Percentiles rank a stretch among this genome's conserved stretches.
Evolutionary conservation across 2,797 vertebrate genomes (phyloP).

Genomic region (Microchirus variegatus): DNA sequence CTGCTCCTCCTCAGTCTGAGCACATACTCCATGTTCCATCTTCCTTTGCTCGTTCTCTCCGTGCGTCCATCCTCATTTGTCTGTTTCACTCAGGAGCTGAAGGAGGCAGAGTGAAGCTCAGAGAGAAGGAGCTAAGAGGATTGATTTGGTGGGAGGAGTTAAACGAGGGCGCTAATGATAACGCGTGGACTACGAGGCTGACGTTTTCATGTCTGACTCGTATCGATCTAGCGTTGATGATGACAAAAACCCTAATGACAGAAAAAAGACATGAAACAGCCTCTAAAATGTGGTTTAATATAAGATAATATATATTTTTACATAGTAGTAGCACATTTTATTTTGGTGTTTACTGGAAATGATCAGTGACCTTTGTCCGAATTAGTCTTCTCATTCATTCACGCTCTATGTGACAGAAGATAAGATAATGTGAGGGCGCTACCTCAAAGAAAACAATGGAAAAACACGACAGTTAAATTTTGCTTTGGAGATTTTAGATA

Average conservation of each 20-base stretch:
- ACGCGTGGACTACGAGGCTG: slow-evolving; percentile 6
- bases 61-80: slow-evolving; percentile 3
- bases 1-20: slow-evolving; percentile 50
- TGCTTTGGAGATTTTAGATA: too few species aligned
- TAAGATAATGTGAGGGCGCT: too few species aligned
- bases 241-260: neutral
- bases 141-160: slow-evolving; percentile 24
- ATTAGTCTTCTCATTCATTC: neutral
- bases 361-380: neutral
- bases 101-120: slow-evolving; percentile 10
- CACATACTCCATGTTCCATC: slow-evolving; percentile 43
- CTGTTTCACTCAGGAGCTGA: slow-evolving; percentile 17
- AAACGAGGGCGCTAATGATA: slow-evolving; percentile 36
- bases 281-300: neutral
- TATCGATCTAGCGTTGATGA: slow-evolving; percentile 7
- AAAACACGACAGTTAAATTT: too few species aligned
- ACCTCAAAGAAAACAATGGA: neutral
- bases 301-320: too few species aligned
- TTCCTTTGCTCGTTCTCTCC: neutral
- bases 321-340: too few species aligned
- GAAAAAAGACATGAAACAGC: neutral
- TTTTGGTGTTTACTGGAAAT: too few species aligned
- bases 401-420: neutral
- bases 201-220: neutral
- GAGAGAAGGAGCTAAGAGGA: slow-evolving; percentile 10